Base-by-base conservation (phyloP, 2,113 vertebrate species). In the Phyllostomus discolor region DNA sequence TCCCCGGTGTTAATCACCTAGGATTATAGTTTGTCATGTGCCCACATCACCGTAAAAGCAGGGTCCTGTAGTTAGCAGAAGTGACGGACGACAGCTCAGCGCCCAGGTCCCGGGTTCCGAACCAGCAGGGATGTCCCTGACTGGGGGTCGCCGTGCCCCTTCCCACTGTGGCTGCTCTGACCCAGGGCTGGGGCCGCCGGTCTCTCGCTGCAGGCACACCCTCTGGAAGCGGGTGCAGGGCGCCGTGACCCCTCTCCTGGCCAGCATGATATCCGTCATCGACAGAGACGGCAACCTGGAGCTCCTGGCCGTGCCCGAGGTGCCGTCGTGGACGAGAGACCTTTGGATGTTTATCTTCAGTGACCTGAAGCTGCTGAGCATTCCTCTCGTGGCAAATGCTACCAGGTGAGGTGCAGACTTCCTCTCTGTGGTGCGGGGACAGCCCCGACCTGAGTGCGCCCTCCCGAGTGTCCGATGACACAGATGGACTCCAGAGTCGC, bases 301-400 rank as follows among this genome's bases (percentile, higher is more conserved):
- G 96, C 98, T 99, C 43, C 96, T 99, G 97, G 97, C 98, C 48
- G 98, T 97, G 73, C 72, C 84, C 0, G 89, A 97, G 15, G 94
- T 96, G 20, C 97, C 96, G 0, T 72, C 95, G 70, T 98, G 98
- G 97, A 97, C 99, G 52, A 99, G 98, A 93, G 98, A 96, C 4
- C 98, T 99, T 19, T 99, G 99, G 99, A 98, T 99, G 95, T 99
- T 99, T 84, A 99, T 99, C 97, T 99, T 99, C 98, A 94, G 91
- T 19, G 98, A 99, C 76, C 75, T 97, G 5, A 99, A 99, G 73
- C 98, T 99, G 7, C 98, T 99, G 95, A 96, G 98, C 86, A 97
- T 99, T 88, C 98, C 98, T 78, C 97, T 96, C 2, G 96, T 96
- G 94, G 59, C 91, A 15, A 98, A 96, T 66, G 95, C 1, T 72